A percentile compares a stretch with the other conserved stretches of the same genome.
Evolutionary conservation across 23 tunicate species (phyloP).

Genomic region (Halocynthia roretzi): DNA sequence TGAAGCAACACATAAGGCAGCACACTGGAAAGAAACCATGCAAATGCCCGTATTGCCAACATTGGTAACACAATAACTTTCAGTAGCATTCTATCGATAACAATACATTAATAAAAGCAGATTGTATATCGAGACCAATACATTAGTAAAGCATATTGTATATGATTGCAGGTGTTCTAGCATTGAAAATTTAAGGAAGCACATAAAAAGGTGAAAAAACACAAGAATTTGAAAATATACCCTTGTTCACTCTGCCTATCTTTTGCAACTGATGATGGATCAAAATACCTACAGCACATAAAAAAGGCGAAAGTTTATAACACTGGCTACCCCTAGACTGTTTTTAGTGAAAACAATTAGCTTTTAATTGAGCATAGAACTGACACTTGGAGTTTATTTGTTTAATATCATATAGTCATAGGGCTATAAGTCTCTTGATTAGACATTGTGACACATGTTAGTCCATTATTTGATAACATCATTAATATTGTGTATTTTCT

Average conservation of each 20-base stretch:
- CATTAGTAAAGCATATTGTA: no score
- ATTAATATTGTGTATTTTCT: no score
- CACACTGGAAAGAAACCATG: constrained; percentile 67
- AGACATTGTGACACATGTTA: no score
- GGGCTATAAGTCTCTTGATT: no score
- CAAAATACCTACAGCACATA: constrained; percentile 40
- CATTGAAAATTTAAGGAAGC: constrained; percentile 79
- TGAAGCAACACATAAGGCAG: constrained; percentile 53
- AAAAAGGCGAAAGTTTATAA: constrained; percentile 46
- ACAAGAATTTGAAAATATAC: constrained; percentile 56
- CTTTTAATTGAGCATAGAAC: no score
- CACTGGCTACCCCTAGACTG: no score
- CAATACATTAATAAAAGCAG: not conserved
- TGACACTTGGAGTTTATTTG: no score
- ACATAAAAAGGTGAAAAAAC: constrained; percentile 64
- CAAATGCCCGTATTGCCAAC: constrained; percentile 78
- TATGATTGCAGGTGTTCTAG: constrained; percentile 47
- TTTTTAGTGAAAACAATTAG: no score
- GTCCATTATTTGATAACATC: no score
- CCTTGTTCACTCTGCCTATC: constrained; percentile 51
- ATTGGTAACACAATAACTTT: constrained; percentile 38
- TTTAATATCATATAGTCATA: no score
- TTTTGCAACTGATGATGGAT: constrained; percentile 49
- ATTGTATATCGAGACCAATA: no score
- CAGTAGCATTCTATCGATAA: not conserved